Evolutionary conservation across 35 echinoderm and acorn worm species (phyloP).

Genomic region (Apostichopus japonicus): DNA sequence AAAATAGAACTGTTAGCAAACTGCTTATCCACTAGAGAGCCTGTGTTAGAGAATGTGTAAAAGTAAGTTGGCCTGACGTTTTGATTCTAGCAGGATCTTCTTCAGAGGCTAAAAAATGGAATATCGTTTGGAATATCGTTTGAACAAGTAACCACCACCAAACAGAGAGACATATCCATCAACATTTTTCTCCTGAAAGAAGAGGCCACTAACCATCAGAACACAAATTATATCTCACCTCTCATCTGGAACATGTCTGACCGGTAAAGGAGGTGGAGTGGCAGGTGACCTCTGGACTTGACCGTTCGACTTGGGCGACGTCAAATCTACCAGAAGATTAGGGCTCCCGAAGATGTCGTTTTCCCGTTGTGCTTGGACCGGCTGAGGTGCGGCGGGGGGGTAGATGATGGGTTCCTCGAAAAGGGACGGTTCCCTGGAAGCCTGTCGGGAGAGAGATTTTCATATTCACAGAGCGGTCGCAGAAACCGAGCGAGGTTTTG

Average conservation of each 20-base stretch:
- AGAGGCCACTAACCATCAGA: background rate
- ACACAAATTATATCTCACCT: constrained; percentile 44
- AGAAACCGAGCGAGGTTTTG: no score
- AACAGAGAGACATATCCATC: no score
- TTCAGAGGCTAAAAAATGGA: no score
- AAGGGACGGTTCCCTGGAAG: constrained; percentile 47
- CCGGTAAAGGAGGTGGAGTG: constrained; percentile 50
- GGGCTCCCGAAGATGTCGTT: constrained; percentile 53
- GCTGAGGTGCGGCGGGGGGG: background rate
- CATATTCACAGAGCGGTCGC: no score
- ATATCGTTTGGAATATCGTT: no score
- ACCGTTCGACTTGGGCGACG: constrained; percentile 59
- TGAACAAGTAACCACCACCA: no score
- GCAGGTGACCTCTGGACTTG: constrained; percentile 43
- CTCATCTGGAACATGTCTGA: constrained; percentile 79
- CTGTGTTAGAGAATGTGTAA: no score
- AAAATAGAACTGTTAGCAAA: no score
- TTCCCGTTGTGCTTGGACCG: background rate
- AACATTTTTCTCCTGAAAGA: no score
- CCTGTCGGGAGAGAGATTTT: background rate
- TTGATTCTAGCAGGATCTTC: no score
- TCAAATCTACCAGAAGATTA: constrained; percentile 52
- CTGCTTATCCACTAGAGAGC: no score
- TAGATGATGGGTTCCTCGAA: constrained; percentile 29
- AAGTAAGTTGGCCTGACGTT: no score